Percentiles rank a stretch among this genome's conserved stretches.
Conservation (phyloP, 2,113 vertebrate genomes). For the Mastomys natalensis region DNA sequence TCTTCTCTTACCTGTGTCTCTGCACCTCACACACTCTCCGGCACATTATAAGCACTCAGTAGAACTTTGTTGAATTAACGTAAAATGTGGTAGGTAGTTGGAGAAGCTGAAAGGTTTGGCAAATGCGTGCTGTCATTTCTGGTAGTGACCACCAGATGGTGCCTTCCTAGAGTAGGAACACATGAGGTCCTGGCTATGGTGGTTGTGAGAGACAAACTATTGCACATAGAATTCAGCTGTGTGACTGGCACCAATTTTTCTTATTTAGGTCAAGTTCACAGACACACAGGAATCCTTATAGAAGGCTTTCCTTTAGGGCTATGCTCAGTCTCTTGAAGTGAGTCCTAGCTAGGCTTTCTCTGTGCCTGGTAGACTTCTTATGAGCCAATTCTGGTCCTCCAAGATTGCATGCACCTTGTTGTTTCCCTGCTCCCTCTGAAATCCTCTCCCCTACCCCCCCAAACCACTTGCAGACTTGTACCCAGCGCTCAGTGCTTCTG, state of each 20-base stretch:
- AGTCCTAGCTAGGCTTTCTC: background rate
- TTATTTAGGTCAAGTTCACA: background rate
- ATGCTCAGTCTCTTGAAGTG: background rate
- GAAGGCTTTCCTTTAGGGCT: background rate
- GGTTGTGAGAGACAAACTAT: background rate
- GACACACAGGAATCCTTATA: background rate
- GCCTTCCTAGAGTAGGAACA: constrained; percentile 9
- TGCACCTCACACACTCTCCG: background rate
- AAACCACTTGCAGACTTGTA: background rate
- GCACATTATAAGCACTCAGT: background rate
- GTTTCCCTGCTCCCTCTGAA: background rate
- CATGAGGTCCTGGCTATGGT: background rate
- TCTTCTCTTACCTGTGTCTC: background rate
- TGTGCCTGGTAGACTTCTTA: background rate
- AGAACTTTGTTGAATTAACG: constrained; percentile 4
- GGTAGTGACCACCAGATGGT: constrained; percentile 62
- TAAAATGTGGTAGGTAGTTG: background rate
- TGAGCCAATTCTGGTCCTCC: background rate
- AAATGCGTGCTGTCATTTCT: constrained; percentile 18
- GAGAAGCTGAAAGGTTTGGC: background rate
- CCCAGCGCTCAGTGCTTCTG: background rate
- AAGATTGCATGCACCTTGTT: background rate
- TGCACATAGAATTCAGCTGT: background rate
- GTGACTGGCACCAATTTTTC: background rate
- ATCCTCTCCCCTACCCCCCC: background rate